Evolutionary conservation across 2,113 vertebrate species (phyloP).

Genomic region (Laterallus jamaicensis): DNA sequence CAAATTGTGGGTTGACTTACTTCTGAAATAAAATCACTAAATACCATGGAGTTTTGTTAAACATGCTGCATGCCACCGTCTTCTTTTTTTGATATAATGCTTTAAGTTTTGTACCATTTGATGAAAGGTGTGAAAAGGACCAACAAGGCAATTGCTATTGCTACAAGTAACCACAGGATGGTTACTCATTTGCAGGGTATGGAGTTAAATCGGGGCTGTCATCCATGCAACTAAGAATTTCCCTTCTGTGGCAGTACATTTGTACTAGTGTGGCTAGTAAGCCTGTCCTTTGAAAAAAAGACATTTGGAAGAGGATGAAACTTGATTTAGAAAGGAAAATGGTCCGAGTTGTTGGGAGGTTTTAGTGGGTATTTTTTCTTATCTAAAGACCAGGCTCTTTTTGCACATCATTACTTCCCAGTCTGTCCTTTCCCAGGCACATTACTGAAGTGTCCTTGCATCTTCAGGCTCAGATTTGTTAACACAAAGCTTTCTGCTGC

Average conservation of each 20-base stretch:
- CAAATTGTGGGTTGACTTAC: not conserved
- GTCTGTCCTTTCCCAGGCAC: not conserved
- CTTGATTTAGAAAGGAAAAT: not conserved
- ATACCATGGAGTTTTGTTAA: not conserved
- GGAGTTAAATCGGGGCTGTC: not conserved
- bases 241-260: not conserved
- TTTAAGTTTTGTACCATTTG: not conserved
- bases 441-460: not conserved
- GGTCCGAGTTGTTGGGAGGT: not conserved
- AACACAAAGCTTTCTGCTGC: not conserved
- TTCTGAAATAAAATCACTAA: not conserved
- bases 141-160: not conserved
- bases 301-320: not conserved
- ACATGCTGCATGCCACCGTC: not conserved
- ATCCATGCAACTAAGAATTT: not conserved
- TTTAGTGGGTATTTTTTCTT: not conserved
- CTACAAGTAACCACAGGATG: no score
- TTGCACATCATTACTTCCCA: not conserved
- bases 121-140: not conserved
- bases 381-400: not conserved
- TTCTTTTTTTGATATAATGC: not conserved
- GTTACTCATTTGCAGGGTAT: not conserved
- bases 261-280: not conserved
- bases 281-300: not conserved
- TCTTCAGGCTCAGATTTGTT: not conserved